Conservation (phyloP, 2,797 vertebrate genomes). For the Bradypodion pumilum region DNA sequence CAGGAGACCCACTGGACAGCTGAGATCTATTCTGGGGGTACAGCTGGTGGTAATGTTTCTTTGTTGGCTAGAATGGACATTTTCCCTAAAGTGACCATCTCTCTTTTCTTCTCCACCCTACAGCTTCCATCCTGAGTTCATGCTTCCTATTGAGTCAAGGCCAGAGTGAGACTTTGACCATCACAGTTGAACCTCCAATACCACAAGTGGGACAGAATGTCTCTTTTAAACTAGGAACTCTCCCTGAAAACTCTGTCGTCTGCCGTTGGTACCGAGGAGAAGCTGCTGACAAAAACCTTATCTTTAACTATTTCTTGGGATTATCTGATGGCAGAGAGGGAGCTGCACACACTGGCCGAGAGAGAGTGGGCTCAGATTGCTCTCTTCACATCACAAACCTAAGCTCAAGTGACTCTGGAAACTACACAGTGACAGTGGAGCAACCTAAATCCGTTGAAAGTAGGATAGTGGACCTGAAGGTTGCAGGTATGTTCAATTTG, state of each 20-base stretch:
- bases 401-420: background rate
- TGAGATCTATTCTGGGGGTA: too few species aligned
- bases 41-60: background rate
- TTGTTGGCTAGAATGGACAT: background rate
- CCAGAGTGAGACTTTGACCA: background rate
- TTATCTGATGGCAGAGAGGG: background rate
- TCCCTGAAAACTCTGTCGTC: background rate
- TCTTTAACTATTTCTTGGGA: background rate
- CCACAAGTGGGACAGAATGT: background rate
- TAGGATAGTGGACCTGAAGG: accelerated
- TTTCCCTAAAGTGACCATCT: background rate
- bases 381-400: background rate
- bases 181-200: background rate
- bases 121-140: background rate
- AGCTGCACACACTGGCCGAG: background rate
- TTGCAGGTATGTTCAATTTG: background rate
- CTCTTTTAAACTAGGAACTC: background rate
- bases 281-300: background rate
- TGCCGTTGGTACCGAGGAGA: slow-evolving; percentile 3
- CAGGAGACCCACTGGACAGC: too few species aligned
- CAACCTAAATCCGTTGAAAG: accelerated
- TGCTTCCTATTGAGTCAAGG: background rate
- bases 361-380: background rate
- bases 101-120: background rate
- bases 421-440: background rate